Percentiles rank a stretch among this genome's conserved stretches.
These are phyloP conservation scores for Platysternon megacephalum DNA, from an alignment of 2,113 vertebrate species.

Conservation along the genomic window DNA sequence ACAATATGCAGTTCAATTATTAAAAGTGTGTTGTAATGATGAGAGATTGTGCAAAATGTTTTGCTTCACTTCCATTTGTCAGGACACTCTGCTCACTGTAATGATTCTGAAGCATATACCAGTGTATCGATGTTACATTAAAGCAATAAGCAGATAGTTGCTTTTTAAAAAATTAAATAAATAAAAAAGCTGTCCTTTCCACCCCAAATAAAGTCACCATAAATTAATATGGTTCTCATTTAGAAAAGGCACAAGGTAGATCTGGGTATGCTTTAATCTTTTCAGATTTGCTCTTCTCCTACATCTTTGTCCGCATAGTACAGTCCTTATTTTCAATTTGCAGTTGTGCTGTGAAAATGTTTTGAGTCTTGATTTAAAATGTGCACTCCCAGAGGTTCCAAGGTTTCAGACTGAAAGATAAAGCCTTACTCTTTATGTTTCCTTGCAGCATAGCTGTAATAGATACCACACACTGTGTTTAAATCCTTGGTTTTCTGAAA, in stretches of 20 bases:
- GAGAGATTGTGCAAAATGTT: not conserved
- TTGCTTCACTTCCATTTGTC: not conserved
- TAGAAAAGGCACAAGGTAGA: constrained; percentile 4
- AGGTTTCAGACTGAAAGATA: constrained; percentile 59
- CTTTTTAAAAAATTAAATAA: not conserved
- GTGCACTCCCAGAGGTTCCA: constrained; percentile 24
- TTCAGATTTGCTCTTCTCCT: constrained; percentile 40
- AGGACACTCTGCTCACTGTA: not conserved
- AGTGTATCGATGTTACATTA: not conserved
- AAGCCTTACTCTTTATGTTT: constrained; percentile 68
- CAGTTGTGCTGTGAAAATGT: constrained; percentile 48
- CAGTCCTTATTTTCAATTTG: constrained; percentile 71
- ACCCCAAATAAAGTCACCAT: not conserved
- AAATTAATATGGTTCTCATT: constrained; percentile 41
- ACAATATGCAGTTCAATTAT: not conserved
- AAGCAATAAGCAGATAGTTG: not conserved
- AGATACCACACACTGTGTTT: constrained; percentile 49
- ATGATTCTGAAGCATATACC: not conserved
- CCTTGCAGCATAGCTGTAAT: constrained; percentile 48
- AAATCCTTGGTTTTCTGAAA: constrained; percentile 67
- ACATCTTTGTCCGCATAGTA: constrained; percentile 41
- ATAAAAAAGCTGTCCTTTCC: not conserved
- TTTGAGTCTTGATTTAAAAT: constrained; percentile 75
- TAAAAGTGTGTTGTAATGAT: not conserved
- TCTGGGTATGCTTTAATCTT: constrained; percentile 30